phyloP scores from a whole-genome alignment of 2,797 vertebrate genomes.

The Thripadectes ignobilis region DNA sequence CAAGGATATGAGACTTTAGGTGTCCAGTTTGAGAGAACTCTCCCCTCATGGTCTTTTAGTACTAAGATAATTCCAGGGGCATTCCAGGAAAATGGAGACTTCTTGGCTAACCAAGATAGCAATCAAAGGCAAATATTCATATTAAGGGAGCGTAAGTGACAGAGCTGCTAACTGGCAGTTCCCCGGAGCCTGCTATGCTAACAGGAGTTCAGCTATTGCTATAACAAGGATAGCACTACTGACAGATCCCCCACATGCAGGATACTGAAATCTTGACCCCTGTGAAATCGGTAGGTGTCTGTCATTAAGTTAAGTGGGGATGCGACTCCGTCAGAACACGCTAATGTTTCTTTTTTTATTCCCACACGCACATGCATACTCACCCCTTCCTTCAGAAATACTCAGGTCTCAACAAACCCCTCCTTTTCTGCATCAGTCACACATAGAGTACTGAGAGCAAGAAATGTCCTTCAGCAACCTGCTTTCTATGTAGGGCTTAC shows the following conservation, averaged over 20 bases:
- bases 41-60: neutral
- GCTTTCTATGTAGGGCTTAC: neutral
- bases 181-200: neutral
- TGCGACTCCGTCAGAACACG: neutral
- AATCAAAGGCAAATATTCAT: neutral
- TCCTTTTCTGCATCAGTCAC: slow-evolving; percentile 8
- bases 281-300: slow-evolving; percentile 53
- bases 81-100: neutral
- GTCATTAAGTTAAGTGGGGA: slow-evolving; percentile 46
- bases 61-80: neutral
- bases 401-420: neutral
- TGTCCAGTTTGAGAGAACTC: neutral
- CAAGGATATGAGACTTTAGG: neutral
- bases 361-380: neutral
- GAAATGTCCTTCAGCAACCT: neutral
- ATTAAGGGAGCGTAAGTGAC: neutral
- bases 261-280: slow-evolving; percentile 47
- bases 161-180: slow-evolving; percentile 60
- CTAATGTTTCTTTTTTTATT: slow-evolving; percentile 46
- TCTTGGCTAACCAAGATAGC: slow-evolving; percentile 56
- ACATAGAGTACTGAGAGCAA: accelerated
- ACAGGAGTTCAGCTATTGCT: slow-evolving; percentile 54
- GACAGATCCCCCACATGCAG: slow-evolving; percentile 29
- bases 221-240: slow-evolving; percentile 44
- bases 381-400: neutral